Percentiles rank a stretch among this genome's conserved stretches.
These are phyloP conservation scores for Eilema sororculum DNA, from an alignment of 2,888 invertebrate genomes.

Conservation along the genomic window DNA sequence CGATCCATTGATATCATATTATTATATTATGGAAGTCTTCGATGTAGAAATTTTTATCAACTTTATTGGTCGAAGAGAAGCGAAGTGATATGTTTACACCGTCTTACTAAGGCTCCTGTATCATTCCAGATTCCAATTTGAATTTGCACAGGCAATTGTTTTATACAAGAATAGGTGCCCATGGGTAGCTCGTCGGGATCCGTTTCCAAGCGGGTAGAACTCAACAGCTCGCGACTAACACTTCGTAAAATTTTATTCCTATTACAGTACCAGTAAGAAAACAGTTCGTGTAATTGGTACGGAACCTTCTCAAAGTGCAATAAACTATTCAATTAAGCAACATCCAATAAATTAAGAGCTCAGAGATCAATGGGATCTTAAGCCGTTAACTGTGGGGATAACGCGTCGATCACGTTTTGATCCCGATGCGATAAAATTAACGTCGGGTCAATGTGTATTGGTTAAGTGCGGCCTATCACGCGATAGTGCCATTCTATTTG, in stretches of 20 bases:
- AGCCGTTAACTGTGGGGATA: slow-evolving; percentile 4
- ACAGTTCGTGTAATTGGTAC: neutral
- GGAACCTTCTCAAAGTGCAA: neutral
- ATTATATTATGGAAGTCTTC: too few species aligned
- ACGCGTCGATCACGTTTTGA: slow-evolving; percentile 3
- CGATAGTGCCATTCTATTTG: slow-evolving; percentile 1
- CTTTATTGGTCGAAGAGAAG: too few species aligned
- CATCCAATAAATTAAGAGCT: slow-evolving; percentile 15
- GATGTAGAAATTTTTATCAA: too few species aligned
- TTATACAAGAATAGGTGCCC: too few species aligned
- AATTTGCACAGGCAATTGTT: too few species aligned
- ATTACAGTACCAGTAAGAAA: neutral
- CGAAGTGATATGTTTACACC: too few species aligned
- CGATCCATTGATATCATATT: too few species aligned
- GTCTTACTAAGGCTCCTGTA: too few species aligned
- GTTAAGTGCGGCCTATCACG: slow-evolving; percentile 13
- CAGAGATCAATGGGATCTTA: slow-evolving; percentile 8
- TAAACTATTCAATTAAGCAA: slow-evolving; percentile 1
- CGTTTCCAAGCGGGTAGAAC: too few species aligned
- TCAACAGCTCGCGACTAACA: too few species aligned
- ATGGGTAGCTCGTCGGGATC: too few species aligned
- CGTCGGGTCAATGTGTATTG: neutral
- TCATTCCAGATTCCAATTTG: too few species aligned
- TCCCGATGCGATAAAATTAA: slow-evolving; percentile 9
- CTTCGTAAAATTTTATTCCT: neutral